Percentiles rank a stretch among this genome's conserved stretches.
These are phyloP conservation scores for Fissipunctia ypsillon DNA, from an alignment of 2,888 invertebrate species.

Conservation along the genomic window DNA sequence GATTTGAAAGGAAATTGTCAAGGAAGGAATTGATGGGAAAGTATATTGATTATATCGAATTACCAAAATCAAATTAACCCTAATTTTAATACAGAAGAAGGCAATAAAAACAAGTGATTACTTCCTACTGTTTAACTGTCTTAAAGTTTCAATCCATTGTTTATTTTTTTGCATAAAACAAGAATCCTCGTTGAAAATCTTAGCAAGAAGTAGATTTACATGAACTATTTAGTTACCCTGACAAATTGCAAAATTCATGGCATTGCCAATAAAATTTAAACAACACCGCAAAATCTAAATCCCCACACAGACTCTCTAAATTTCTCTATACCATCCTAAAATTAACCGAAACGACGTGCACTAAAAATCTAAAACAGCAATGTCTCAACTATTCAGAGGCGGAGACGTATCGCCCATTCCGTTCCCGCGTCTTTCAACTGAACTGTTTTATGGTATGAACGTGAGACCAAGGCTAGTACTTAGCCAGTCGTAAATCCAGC, in stretches of 20 bases:
- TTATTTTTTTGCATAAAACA: background rate
- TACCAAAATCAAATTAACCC: background rate
- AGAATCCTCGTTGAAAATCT: too few relatives aligned
- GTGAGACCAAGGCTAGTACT: slow-evolving; percentile 78
- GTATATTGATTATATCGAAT: background rate
- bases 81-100: background rate
- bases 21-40: too few relatives aligned
- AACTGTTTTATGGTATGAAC: slow-evolving; percentile 86
- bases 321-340: slow-evolving; percentile 38
- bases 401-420: slow-evolving; percentile 63
- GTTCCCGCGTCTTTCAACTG: slow-evolving; percentile 69
- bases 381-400: slow-evolving; percentile 62
- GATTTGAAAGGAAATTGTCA: background rate
- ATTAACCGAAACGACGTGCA: slow-evolving; percentile 58
- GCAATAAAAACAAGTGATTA: background rate
- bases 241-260: slow-evolving; percentile 22
- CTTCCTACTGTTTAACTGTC: background rate
- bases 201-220: too few relatives aligned
- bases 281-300: slow-evolving; percentile 18
- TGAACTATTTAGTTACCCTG: too few relatives aligned
- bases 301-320: slow-evolving; percentile 19
- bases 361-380: slow-evolving; percentile 62
- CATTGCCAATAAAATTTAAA: slow-evolving; percentile 31
- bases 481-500: slow-evolving; percentile 82
- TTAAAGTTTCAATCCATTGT: background rate